These are phyloP conservation scores for Castor canadensis DNA, from an alignment of 2,113 vertebrate genomes.

Conservation along the genomic window DNA sequence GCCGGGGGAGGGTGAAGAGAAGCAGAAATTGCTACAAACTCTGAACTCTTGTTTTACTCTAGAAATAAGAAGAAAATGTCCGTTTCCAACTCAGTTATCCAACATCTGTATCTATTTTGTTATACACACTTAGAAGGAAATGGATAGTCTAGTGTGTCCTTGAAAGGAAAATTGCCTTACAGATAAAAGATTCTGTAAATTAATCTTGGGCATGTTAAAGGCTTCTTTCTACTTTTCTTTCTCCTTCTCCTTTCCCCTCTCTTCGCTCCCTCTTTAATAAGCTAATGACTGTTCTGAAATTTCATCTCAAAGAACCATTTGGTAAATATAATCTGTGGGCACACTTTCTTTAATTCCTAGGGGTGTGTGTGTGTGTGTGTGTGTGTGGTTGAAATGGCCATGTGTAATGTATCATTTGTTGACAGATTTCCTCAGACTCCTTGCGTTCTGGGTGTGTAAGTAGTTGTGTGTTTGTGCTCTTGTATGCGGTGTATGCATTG, in stretches of 20 bases:
- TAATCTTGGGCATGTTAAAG: slow-evolving; percentile 27
- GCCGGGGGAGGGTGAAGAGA: neutral
- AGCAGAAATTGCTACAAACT: slow-evolving; percentile 39
- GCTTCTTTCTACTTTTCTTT: slow-evolving; percentile 26
- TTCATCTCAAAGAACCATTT: slow-evolving; percentile 55
- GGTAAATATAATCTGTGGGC: slow-evolving; percentile 40
- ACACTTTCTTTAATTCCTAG: slow-evolving; percentile 3
- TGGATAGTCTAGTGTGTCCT: slow-evolving; percentile 19
- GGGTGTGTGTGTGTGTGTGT: neutral
- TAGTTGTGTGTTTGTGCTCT: neutral
- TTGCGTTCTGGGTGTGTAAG: neutral
- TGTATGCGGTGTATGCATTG: neutral
- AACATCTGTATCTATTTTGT: slow-evolving; percentile 58
- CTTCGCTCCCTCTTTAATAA: slow-evolving; percentile 10
- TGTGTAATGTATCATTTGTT: neutral
- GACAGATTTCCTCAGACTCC: neutral
- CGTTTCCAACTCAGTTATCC: slow-evolving; percentile 43
- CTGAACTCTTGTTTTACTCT: neutral
- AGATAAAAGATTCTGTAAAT: slow-evolving; percentile 19
- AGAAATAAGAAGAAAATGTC: slow-evolving; percentile 45
- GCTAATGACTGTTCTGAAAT: slow-evolving; percentile 58
- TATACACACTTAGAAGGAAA: slow-evolving; percentile 56
- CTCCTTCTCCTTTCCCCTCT: slow-evolving; percentile 62
- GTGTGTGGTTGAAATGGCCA: neutral
- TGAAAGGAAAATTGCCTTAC: slow-evolving; percentile 57